A percentile compares a stretch with the other conserved stretches of the same genome.
Evolutionary conservation across 2,888 invertebrate genomes (phyloP).

Genomic region (Ormyrus pomaceus): DNA sequence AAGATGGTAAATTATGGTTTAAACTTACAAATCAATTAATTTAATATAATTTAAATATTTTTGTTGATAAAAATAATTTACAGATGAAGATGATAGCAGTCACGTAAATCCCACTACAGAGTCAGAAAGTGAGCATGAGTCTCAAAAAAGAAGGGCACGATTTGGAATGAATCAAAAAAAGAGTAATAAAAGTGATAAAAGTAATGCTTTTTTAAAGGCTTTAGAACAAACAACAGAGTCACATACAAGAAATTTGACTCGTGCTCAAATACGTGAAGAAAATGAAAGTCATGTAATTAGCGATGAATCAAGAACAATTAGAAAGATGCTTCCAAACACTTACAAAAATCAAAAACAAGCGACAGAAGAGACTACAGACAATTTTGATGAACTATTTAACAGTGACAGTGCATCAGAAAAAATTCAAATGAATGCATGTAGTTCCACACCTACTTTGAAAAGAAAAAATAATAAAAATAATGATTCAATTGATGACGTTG

Average conservation of each 20-base stretch:
- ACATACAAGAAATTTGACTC: constrained; percentile 11
- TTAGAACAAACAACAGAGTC: constrained; percentile 42
- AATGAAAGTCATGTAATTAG: constrained; percentile 35
- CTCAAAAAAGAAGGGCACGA: too few relatives aligned
- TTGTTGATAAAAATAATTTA: neutral
- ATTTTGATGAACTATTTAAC: constrained; percentile 49
- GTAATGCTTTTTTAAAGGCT: constrained; percentile 56
- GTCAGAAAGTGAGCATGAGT: too few relatives aligned
- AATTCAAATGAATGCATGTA: neutral
- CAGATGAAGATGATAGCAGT: constrained; percentile 14
- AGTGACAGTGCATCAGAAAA: constrained; percentile 29
- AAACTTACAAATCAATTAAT: neutral
- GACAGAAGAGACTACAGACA: constrained; percentile 20
- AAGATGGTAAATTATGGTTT: constrained; percentile 24
- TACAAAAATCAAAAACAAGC: constrained; percentile 37
- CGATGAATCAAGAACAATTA: constrained; percentile 53
- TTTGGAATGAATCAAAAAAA: too few relatives aligned
- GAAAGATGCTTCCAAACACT: constrained; percentile 23
- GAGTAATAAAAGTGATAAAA: neutral
- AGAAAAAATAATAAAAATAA: neutral
- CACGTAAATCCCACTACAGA: neutral
- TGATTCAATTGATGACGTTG: neutral
- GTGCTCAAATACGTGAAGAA: neutral
- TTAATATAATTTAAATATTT: neutral
- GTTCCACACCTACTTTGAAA: constrained; percentile 11